These are phyloP conservation scores for Lasioglossum villosulum DNA, from an alignment of 2,888 invertebrate genomes.

Conservation along the genomic window DNA sequence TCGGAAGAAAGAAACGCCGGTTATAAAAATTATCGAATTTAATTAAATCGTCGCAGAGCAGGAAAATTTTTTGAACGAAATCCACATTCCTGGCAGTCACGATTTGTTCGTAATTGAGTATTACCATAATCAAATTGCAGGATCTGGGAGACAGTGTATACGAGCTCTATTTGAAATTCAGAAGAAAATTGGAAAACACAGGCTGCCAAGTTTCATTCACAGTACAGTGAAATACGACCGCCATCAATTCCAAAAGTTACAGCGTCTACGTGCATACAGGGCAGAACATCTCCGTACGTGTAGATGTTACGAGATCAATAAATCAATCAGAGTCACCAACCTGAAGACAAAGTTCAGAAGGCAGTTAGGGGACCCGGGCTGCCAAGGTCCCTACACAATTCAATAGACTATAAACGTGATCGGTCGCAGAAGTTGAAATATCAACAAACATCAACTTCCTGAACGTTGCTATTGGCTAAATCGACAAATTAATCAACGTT, in stretches of 20 bases:
- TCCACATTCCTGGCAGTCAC: background rate
- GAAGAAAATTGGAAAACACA: background rate
- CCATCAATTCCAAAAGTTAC: background rate
- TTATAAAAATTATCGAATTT: background rate
- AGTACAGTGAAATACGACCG: background rate
- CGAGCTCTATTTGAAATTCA: background rate
- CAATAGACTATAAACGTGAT: background rate
- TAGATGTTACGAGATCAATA: background rate
- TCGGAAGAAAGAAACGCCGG: background rate
- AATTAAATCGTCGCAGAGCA: background rate
- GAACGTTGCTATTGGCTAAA: background rate
- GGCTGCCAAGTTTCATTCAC: slow-evolving; percentile 3
- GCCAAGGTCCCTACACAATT: background rate
- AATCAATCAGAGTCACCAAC: background rate
- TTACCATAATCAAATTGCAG: background rate
- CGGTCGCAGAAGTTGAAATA: background rate
- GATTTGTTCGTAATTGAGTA: background rate
- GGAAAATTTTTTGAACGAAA: background rate
- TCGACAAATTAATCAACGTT: background rate
- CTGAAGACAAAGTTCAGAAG: slow-evolving; percentile 1
- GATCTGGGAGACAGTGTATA: background rate
- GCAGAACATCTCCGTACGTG: background rate
- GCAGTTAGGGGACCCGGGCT: background rate
- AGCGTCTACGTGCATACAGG: background rate
- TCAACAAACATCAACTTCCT: background rate